Conservation (phyloP, 2,113 vertebrate species). For the Montifringilla adamsi region DNA sequence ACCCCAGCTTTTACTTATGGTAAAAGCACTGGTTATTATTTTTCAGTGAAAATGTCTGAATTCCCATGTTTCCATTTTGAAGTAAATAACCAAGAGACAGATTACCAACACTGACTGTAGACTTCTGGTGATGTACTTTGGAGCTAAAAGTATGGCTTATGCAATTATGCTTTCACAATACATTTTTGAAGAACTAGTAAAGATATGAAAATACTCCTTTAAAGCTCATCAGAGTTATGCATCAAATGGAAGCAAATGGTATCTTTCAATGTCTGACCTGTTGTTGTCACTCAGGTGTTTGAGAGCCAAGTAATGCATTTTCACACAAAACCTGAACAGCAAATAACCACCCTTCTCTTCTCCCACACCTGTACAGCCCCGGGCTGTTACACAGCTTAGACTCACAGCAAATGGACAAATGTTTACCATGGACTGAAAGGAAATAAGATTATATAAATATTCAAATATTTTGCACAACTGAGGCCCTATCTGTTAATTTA, state of each 20-base stretch:
- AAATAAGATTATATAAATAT: not conserved
- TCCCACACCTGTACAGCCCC: rapidly evolving
- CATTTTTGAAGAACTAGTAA: not conserved
- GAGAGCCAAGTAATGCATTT: not conserved
- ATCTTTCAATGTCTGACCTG: not conserved
- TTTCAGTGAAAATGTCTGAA: not conserved
- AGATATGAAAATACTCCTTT: not conserved
- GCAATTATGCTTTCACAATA: not conserved
- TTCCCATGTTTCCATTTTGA: not conserved
- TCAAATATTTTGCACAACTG: not conserved
- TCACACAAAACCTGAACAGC: not conserved
- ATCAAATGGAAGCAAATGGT: not conserved
- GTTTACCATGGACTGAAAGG: not conserved
- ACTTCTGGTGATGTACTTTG: not conserved
- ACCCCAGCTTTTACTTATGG: not conserved
- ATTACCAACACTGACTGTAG: not conserved
- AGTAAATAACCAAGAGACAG: not conserved
- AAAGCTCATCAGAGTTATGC: not conserved
- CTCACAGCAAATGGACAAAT: not conserved
- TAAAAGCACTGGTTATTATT: not conserved
- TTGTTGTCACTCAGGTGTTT: not conserved
- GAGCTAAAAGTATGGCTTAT: not conserved
- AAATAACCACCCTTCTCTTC: not conserved
- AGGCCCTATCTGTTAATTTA: not conserved
- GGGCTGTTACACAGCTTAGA: not conserved